phyloP scores from a whole-genome alignment of 2,113 vertebrate genomes.

The Phrynosoma platyrhinos region DNA sequence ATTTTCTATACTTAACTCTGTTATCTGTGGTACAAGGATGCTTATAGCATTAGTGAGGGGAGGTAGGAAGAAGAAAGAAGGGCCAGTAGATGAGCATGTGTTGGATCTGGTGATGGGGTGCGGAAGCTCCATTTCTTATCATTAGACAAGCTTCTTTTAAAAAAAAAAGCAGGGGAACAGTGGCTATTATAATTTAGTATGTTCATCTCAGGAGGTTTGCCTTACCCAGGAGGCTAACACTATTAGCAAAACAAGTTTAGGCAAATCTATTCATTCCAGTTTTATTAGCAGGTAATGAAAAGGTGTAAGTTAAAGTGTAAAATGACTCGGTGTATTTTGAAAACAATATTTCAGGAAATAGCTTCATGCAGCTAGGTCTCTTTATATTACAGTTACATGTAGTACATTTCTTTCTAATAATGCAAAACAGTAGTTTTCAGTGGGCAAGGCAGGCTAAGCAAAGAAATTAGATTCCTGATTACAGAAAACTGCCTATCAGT shows the following conservation, averaged over 20 bases:
- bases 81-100: conserved; percentile 57
- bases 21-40: conserved; percentile 73
- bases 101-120: conserved; percentile 55
- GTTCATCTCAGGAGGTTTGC: conserved; percentile 58
- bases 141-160: conserved; percentile 52
- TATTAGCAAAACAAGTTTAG: conserved; percentile 71
- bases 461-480: conserved; percentile 59
- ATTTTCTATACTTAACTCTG: conserved; percentile 85
- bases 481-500: conserved; percentile 35
- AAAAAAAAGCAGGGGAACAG: conserved; percentile 27
- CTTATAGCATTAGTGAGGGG: conserved; percentile 63
- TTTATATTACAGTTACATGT: conserved; percentile 73
- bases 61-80: background rate
- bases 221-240: conserved; percentile 63
- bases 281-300: conserved; percentile 79
- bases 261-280: conserved; percentile 70
- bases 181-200: conserved; percentile 57
- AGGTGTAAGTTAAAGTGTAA: conserved; percentile 78
- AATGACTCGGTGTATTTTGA: conserved; percentile 69
- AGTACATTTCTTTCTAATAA: conserved; percentile 69
- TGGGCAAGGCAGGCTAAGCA: conserved; percentile 65
- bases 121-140: conserved; percentile 41
- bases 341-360: conserved; percentile 72
- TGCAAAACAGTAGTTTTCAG: conserved; percentile 60
- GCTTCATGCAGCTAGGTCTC: conserved; percentile 67